Percentiles rank a stretch among this genome's conserved stretches.
These are phyloP conservation scores for Sepioteuthis lessoniana DNA, from an alignment of 2,888 invertebrate species.

Conservation along the genomic window DNA sequence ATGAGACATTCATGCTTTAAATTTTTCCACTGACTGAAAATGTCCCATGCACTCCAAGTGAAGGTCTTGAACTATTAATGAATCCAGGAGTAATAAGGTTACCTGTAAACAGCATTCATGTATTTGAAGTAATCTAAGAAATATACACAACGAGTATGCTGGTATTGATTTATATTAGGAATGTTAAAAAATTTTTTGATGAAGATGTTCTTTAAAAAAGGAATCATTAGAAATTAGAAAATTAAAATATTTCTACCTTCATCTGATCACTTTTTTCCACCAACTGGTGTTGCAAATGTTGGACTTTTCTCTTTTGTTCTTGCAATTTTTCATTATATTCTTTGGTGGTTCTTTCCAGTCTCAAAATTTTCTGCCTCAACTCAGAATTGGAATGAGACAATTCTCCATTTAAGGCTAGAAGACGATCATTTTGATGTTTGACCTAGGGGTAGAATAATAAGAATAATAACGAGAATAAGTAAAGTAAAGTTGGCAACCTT, in stretches of 20 bases:
- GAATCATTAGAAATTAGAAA: not conserved
- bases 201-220: too few species aligned
- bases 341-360: conserved; percentile 59
- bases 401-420: conserved; percentile 68
- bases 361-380: conserved; percentile 66
- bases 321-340: not conserved
- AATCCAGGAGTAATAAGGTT: not conserved
- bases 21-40: too few species aligned
- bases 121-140: too few species aligned
- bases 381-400: conserved; percentile 70
- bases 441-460: conserved; percentile 57
- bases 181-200: too few species aligned
- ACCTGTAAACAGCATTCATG: too few species aligned
- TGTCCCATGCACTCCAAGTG: too few species aligned
- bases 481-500: too few species aligned
- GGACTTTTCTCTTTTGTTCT: not conserved
- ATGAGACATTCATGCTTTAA: too few species aligned
- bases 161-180: too few species aligned
- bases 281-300: not conserved
- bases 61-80: not conserved
- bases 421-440: conserved; percentile 68
- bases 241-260: not conserved
- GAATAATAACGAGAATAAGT: too few species aligned
- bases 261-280: not conserved
- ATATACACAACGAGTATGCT: too few species aligned